Percentiles rank a stretch among this genome's conserved stretches.
Conservation (phyloP, 2,113 vertebrate genomes). For the Odontophorus gujanensis region DNA sequence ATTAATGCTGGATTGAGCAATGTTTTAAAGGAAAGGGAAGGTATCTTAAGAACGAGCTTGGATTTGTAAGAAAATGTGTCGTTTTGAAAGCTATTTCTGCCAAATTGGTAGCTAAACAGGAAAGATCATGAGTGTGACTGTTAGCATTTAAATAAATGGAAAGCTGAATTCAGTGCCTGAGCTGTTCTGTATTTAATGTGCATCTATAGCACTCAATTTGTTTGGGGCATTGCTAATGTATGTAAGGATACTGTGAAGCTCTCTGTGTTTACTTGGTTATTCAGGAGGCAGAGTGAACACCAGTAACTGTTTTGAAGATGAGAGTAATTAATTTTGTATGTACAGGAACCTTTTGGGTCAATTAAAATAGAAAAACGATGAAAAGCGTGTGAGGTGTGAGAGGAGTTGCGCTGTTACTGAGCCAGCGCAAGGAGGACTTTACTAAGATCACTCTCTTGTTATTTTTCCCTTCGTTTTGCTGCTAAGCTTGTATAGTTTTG, state of each 20-base stretch:
- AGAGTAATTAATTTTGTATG: not conserved
- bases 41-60: not conserved
- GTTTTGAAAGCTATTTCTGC: not conserved
- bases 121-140: not conserved
- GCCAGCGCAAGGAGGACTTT: not conserved
- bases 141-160: not conserved
- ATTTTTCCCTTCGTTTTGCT: not conserved
- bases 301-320: not conserved
- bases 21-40: not conserved
- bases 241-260: not conserved
- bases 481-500: not conserved
- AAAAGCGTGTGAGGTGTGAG: not conserved
- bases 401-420: not conserved
- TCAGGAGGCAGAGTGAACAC: not conserved
- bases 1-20: not conserved
- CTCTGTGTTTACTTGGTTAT: not conserved
- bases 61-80: not conserved
- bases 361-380: not conserved
- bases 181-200: not conserved
- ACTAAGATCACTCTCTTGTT: not conserved
- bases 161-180: not conserved
- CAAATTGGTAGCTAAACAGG: not conserved
- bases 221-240: not conserved
- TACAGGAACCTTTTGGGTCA: not conserved
- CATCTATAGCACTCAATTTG: not conserved